Percentiles rank a stretch among this genome's conserved stretches.
Conservation (phyloP, 1,140 invertebrate species). For the Atta colombica region DNA sequence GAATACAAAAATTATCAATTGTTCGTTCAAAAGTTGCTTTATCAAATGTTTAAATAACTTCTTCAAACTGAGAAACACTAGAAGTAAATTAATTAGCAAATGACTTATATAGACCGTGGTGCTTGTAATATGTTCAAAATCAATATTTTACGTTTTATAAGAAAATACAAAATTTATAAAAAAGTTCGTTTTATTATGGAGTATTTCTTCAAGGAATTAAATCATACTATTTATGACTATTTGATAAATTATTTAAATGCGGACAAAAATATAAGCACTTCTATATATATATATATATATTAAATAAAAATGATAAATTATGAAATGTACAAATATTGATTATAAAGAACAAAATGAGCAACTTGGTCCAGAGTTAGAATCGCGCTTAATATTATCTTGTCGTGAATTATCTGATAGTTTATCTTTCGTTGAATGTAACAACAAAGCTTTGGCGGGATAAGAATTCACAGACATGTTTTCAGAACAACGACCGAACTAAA, state of each 20-base stretch:
- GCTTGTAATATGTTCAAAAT: not conserved
- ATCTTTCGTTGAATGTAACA: constrained; percentile 37
- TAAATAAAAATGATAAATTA: not conserved
- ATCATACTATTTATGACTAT: constrained; percentile 14
- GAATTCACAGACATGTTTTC: constrained; percentile 66
- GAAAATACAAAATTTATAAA: not conserved
- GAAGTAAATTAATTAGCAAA: not conserved
- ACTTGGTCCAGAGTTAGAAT: constrained; percentile 4
- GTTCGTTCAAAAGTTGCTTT: not conserved
- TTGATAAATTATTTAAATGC: constrained; percentile 41
- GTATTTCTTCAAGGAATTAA: not conserved
- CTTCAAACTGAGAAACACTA: not conserved
- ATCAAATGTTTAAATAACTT: not conserved
- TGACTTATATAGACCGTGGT: not conserved
- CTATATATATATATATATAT: too few relatives aligned
- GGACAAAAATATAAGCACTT: not conserved
- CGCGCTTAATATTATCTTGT: constrained; percentile 7
- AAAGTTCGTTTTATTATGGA: not conserved
- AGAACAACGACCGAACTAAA: constrained; percentile 73
- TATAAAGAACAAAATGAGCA: not conserved
- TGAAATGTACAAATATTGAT: not conserved
- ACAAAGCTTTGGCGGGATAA: not conserved
- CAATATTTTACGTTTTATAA: constrained; percentile 5
- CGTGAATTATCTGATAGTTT: constrained; percentile 19
- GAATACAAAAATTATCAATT: not conserved